Conservation (phyloP, 1,140 invertebrate genomes). For the Bombus terrestris region DNA sequence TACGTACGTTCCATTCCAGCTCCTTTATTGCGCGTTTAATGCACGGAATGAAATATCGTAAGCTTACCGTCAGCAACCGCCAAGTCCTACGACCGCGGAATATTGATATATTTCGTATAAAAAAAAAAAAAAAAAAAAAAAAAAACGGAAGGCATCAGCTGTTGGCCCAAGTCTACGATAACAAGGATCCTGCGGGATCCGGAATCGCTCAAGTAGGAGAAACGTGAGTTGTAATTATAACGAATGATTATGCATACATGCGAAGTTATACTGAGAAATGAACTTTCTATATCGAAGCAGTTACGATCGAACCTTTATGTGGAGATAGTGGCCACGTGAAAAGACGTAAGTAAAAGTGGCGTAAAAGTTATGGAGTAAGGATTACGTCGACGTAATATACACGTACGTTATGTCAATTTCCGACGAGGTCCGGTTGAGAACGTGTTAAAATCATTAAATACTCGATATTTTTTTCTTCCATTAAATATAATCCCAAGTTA, state of each 20-base stretch:
- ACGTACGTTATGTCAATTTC: background rate
- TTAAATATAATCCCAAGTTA: no score
- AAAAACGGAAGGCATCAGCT: background rate
- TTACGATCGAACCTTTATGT: background rate
- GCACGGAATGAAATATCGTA: conserved; percentile 12
- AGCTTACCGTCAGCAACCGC: background rate
- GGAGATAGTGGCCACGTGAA: no score
- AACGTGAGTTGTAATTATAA: conserved; percentile 13
- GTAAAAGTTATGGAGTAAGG: background rate
- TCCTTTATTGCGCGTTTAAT: conserved; percentile 26
- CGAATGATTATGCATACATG: no score
- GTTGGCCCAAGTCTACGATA: background rate
- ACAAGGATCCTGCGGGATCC: background rate
- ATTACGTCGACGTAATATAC: background rate
- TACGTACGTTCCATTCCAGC: background rate
- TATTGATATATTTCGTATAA: background rate
- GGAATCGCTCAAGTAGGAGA: background rate
- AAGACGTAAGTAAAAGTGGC: no score
- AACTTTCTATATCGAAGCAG: background rate
- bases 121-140: background rate
- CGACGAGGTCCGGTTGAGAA: background rate
- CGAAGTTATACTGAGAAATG: background rate
- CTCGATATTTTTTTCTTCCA: no score
- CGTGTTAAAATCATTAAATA: no score
- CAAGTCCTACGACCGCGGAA: background rate